phyloP scores from a whole-genome alignment of 2,888 invertebrate species.

The Orthosia incerta region DNA sequence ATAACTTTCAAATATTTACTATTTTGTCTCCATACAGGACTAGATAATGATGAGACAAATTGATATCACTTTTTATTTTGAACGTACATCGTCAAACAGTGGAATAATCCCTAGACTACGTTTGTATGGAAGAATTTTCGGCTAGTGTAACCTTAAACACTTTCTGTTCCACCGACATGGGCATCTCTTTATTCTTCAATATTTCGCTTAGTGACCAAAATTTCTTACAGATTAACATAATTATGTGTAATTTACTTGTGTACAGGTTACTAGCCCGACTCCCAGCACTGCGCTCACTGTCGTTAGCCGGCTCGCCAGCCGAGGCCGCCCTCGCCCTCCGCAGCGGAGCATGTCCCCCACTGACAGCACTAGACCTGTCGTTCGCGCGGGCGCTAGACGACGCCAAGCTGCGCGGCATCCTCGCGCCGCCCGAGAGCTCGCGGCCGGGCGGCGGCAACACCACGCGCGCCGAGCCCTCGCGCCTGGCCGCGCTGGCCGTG shows the following conservation, averaged over 20 bases:
- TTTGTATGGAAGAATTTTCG: too few species aligned
- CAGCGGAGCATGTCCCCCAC: slow-evolving; percentile 95
- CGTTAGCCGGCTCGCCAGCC: slow-evolving; percentile 94
- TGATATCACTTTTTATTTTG: too few species aligned
- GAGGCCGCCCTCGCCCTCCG: slow-evolving; percentile 95
- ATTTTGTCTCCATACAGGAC: too few species aligned
- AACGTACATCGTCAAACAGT: too few species aligned
- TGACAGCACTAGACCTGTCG: slow-evolving; percentile 95
- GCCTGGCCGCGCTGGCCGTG: slow-evolving; percentile 94
- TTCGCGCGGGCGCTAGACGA: slow-evolving; percentile 97
- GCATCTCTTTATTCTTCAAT: too few species aligned
- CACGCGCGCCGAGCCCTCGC: slow-evolving; percentile 84
- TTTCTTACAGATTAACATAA: too few species aligned
- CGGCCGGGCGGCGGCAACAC: slow-evolving; percentile 91
- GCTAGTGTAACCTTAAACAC: too few species aligned
- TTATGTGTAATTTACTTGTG: neutral
- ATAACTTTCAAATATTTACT: too few species aligned
- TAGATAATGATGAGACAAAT: too few species aligned
- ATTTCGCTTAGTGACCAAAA: too few species aligned
- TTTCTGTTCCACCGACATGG: too few species aligned
- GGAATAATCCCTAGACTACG: too few species aligned
- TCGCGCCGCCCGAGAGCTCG: slow-evolving; percentile 96
- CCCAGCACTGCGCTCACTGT: slow-evolving; percentile 95
- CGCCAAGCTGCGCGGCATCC: slow-evolving; percentile 95
- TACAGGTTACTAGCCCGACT: slow-evolving; percentile 94